Percentiles rank a stretch among this genome's conserved stretches.
Evolutionary conservation across 2,113 vertebrate species (phyloP).

Genomic region (Lepidothrix coronata): DNA sequence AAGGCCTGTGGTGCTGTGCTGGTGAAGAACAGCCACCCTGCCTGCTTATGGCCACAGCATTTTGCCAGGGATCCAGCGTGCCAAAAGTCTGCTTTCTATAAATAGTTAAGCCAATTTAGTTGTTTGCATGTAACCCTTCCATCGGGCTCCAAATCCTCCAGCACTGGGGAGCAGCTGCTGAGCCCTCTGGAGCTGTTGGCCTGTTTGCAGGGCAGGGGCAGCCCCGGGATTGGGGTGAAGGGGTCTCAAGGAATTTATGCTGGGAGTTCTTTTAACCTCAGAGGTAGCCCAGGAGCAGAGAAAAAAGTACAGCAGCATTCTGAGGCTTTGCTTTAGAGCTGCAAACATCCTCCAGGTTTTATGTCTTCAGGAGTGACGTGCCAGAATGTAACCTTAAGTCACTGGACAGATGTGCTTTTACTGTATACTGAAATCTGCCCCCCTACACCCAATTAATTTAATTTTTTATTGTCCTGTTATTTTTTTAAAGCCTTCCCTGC

Average conservation of each 20-base stretch:
- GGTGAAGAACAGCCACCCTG: not conserved
- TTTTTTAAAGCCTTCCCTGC: not conserved
- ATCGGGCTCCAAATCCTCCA: not conserved
- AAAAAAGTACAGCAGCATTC: not conserved
- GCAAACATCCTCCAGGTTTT: not conserved
- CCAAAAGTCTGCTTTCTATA: not conserved
- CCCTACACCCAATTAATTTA: not conserved
- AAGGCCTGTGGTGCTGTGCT: not conserved
- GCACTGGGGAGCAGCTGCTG: not conserved
- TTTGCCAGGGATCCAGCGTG: not conserved
- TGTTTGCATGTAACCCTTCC: constrained; percentile 35
- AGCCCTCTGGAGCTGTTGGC: not conserved
- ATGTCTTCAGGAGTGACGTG: not conserved
- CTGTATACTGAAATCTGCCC: not conserved
- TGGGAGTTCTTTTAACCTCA: not conserved
- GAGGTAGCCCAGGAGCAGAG: not conserved
- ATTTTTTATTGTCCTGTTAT: not conserved
- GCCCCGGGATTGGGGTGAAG: not conserved
- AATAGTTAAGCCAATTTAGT: constrained; percentile 33
- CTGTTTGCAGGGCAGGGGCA: not conserved
- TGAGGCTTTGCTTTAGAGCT: not conserved
- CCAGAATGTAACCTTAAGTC: not conserved
- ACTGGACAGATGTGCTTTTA: not conserved
- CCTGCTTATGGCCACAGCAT: not conserved
- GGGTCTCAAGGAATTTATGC: not conserved